Evolutionary conservation across 2,888 invertebrate genomes (phyloP), one percentile per base, ranked within the genome.

Genomic region (Patella depressa): DNA sequence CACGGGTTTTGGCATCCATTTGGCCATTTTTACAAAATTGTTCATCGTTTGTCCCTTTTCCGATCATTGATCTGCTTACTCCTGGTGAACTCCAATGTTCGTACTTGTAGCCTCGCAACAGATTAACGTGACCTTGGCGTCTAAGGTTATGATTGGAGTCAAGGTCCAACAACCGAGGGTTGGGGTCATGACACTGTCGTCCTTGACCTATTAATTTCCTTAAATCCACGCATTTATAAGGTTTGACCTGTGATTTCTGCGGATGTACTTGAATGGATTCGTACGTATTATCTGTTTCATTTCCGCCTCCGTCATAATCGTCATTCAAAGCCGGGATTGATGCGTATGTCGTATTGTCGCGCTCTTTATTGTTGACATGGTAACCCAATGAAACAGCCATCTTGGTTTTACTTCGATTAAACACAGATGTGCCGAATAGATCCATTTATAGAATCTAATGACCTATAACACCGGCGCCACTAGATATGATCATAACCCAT

Each of bases 261-360:
- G 65, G 65, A 24, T 24, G 19, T 24, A 19, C 11, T 24, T 65
- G 19, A 65, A 65, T 65, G 3, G 65, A 65, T 24, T 65, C 65
- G 24, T 65, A 65, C 19, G 65, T 65, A 65, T 65, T 65, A 65
- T 65, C 65, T 12, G 65, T 65, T 65, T n/a, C 65, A 24, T 65
- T 24, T 65, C 65, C 65, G 24, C 11, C 65, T 12, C 65, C 14
- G 14, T 65, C 65, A 24, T 24, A 19, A 14, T 65, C 65, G 65
- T 65, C 65, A 65, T 24, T 65, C 11, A 65, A 24, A 24, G 65
- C 11, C 24, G 65, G 65, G 9, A 45, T 45, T 45, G 45, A 45
- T 9, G 45, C 45, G 45, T 45, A 45, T 45, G 45, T 9, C 45
- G 45, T 9, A 24, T 24, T 65, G 11, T 65, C 24, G 11, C 24